phyloP scores from a whole-genome alignment of 1,140 invertebrate species.

The Drosophila truncata region DNA sequence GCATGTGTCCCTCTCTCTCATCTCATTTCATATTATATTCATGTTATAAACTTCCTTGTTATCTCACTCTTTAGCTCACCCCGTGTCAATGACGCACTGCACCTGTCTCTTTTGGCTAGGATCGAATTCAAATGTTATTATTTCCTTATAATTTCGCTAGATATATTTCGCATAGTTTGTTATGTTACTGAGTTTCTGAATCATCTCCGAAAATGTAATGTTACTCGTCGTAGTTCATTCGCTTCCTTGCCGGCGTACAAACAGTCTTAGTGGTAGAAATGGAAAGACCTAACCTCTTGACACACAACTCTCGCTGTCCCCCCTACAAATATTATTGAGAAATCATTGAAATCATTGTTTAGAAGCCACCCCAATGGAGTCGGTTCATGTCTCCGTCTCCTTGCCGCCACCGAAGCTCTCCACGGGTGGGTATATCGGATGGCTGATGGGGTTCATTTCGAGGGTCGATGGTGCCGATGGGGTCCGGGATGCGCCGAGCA shows the following conservation, averaged over 20 bases:
- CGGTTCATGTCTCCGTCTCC: constrained; percentile 91
- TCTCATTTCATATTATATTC: constrained; percentile 1
- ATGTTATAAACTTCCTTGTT: not conserved
- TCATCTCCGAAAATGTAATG: constrained; percentile 38
- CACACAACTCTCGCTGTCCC: constrained; percentile 49
- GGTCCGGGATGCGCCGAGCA: constrained; percentile 89
- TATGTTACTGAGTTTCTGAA: constrained; percentile 22
- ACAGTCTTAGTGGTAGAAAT: constrained; percentile 45
- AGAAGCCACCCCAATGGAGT: constrained; percentile 19
- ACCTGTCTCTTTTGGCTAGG: constrained; percentile 37
- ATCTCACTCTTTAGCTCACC: constrained; percentile 45
- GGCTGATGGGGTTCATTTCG: constrained; percentile 91
- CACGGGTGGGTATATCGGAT: constrained; percentile 89
- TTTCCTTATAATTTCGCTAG: constrained; percentile 46
- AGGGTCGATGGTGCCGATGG: constrained; percentile 93
- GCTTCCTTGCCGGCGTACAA: constrained; percentile 18
- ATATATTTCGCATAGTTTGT: constrained; percentile 41
- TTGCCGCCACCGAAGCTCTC: constrained; percentile 90
- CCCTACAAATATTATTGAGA: constrained; percentile 80
- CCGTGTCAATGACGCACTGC: constrained; percentile 37
- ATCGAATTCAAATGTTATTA: constrained; percentile 35
- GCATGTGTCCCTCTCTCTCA: constrained; percentile 48
- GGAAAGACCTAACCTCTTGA: constrained; percentile 55
- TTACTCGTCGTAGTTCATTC: constrained; percentile 11
- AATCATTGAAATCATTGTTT: constrained; percentile 82